phyloP scores from a whole-genome alignment of 2,113 vertebrate genomes.

The Ardeotis arabs region DNA sequence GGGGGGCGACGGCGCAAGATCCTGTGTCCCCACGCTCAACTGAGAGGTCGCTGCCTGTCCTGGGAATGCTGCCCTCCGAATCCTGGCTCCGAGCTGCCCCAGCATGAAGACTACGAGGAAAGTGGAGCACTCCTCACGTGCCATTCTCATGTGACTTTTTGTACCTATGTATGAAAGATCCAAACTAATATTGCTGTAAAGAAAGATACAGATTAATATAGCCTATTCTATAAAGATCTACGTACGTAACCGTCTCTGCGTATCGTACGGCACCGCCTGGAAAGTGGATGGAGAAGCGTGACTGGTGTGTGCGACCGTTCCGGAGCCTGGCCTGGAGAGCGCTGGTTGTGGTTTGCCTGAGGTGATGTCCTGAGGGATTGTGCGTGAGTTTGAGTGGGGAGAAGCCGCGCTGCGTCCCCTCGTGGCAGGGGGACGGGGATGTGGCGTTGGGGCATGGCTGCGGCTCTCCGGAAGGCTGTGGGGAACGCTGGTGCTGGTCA shows the following conservation, averaged over 20 bases:
- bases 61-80: slow-evolving; percentile 36
- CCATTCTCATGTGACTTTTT: slow-evolving; percentile 72
- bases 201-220: slow-evolving; percentile 79
- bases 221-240: slow-evolving; percentile 80
- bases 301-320: slow-evolving; percentile 32
- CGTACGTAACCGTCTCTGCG: slow-evolving; percentile 81
- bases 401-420: not conserved
- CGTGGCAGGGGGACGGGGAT: rapidly evolving
- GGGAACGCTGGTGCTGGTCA: rapidly evolving
- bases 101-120: slow-evolving; percentile 61
- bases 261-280: slow-evolving; percentile 74
- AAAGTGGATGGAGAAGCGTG: slow-evolving; percentile 73
- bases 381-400: not conserved
- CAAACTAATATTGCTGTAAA: slow-evolving; percentile 78
- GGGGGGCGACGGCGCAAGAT: not conserved
- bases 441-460: rapidly evolving
- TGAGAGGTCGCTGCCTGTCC: not conserved
- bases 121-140: slow-evolving; percentile 51
- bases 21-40: not conserved
- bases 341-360: not conserved
- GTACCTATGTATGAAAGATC: slow-evolving; percentile 80
- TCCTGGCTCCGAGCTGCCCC: slow-evolving; percentile 58
- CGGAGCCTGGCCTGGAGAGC: not conserved
- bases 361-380: not conserved
- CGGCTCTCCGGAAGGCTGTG: no score